Conservation (phyloP, 2,797 vertebrate species). For the Neosalanx taihuensis region DNA sequence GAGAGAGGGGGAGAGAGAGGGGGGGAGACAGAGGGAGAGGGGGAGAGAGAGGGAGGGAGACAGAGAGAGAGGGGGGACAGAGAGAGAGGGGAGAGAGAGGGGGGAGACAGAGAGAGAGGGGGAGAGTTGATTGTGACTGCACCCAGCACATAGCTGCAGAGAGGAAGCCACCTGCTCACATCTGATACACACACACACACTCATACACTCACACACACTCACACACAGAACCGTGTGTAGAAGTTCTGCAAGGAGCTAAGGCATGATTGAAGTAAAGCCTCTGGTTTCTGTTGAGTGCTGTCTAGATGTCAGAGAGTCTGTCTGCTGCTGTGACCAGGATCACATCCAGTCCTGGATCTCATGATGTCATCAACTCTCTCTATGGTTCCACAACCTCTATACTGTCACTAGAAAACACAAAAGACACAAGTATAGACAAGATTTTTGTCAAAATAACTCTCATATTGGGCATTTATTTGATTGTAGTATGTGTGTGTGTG, state of each 20-base stretch:
- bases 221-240: too few species aligned
- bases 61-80: constrained; percentile 28
- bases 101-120: too few species aligned
- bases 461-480: too few species aligned
- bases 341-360: neutral
- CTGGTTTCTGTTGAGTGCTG: neutral
- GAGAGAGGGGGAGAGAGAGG: constrained; percentile 41
- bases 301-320: neutral
- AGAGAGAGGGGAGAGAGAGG: constrained; percentile 73
- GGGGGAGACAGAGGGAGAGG: constrained; percentile 54
- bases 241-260: neutral
- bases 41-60: constrained; percentile 25
- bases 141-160: constrained; percentile 36
- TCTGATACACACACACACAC: neutral
- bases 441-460: neutral
- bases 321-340: neutral
- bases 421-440: too few species aligned
- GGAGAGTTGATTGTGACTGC: constrained; percentile 47
- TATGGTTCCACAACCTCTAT: too few species aligned
- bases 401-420: too few species aligned
- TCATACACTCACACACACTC: constrained; percentile 10
- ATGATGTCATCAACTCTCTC: too few species aligned
- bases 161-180: constrained; percentile 61
- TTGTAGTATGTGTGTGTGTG: too few species aligned
- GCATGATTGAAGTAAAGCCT: neutral